Evolutionary conservation across 2,888 invertebrate species (phyloP), one percentile per base, ranked within the genome.

Genomic region (Pristionchus arcanus): DNA sequence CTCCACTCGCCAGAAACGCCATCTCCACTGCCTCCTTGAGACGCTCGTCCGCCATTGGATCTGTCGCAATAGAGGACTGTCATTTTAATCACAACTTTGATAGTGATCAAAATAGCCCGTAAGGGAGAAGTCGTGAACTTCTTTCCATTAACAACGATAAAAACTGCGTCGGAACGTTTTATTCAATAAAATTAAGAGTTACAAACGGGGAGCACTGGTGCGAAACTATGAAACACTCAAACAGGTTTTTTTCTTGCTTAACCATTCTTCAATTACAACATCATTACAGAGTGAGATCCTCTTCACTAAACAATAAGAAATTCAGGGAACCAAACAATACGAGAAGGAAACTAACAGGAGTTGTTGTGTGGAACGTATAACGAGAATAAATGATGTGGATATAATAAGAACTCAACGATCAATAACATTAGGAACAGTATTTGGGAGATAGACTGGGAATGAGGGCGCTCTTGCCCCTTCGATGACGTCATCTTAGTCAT

Each of bases 361-460:
- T 25, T 21, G 25, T n/a, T 63, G 63, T 25, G 9, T n/a, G 63
- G 63, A 63, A 63, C 63, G 63, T 63, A 49, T 49, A 63, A 63
- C 63, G 63, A 63, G 63, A 63, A 63, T 63, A 63, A 25, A 63
- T 63, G 63, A 21, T 63, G n/a, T n/a, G 21, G 25, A 97, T 94
- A 98, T 97, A 53, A 66, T 83, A 37, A 89, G 31, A 53, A 85
- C 13, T n/a, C 42, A 84, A 84, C 31, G 83, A 55, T 53, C 83
- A 84, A 55, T 31, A 55, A 21, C 15, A 81, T 34, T 42, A 71
- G 71, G 71, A 34, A 71, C 71, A 71, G 31, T 34, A n/a, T 71
- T 71, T 34, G 31, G 71, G 34, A 25, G 71, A 68, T 34, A 71
- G 71, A 31, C n/a, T 63, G n/a, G 9, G 63, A 63, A 9, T 11